Percentiles rank a stretch among this genome's conserved stretches.
Evolutionary conservation across 2,888 invertebrate genomes (phyloP).

Genomic region (Agrochola macilenta): DNA sequence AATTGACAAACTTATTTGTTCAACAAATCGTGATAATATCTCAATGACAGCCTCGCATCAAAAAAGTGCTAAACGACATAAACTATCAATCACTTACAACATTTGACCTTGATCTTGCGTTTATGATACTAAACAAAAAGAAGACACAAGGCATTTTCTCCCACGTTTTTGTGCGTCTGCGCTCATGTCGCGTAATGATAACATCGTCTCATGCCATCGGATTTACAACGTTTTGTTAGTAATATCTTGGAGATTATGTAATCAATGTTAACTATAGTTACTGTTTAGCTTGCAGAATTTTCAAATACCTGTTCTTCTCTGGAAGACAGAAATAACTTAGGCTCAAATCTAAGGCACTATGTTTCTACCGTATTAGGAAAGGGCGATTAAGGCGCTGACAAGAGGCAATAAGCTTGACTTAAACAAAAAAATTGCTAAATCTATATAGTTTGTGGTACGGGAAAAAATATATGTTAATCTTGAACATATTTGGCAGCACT

Average conservation of each 20-base stretch:
- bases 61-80: slow-evolving; percentile 36
- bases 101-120: slow-evolving; percentile 74
- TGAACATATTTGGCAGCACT: too few species aligned
- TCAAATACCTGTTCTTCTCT: not conserved
- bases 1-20: slow-evolving; percentile 10
- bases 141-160: slow-evolving; percentile 71
- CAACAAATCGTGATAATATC: slow-evolving; percentile 17
- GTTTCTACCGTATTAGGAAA: not conserved
- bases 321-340: too few species aligned
- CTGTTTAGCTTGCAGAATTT: not conserved
- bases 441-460: too few species aligned
- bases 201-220: slow-evolving; percentile 56
- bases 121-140: slow-evolving; percentile 67
- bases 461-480: too few species aligned
- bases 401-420: too few species aligned
- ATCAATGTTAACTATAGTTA: not conserved
- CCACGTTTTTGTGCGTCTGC: slow-evolving; percentile 77
- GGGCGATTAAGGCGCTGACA: too few species aligned
- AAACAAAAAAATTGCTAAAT: too few species aligned
- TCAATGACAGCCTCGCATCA: slow-evolving; percentile 30
- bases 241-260: too few species aligned
- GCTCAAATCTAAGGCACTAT: not conserved
- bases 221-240: slow-evolving; percentile 43
- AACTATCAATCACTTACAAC: slow-evolving; percentile 59
- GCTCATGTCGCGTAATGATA: slow-evolving; percentile 72